phyloP scores from a whole-genome alignment of 1,140 invertebrate species.

The Bombus superbus region DNA sequence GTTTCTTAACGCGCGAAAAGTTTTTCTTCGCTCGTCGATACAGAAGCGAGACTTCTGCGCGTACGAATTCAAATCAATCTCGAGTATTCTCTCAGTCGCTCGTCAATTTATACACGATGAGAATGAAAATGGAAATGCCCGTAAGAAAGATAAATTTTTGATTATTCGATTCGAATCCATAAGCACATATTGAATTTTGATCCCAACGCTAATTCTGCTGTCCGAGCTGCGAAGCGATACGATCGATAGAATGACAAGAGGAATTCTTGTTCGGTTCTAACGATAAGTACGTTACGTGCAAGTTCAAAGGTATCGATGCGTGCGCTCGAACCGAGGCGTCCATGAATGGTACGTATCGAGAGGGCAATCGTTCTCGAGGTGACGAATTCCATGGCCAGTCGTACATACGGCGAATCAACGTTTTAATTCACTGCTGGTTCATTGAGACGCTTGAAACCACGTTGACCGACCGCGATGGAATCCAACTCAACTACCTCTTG shows the following conservation, averaged over 20 bases:
- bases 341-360: conserved; percentile 8
- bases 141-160: background rate
- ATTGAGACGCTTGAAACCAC: conserved; percentile 62
- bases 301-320: background rate
- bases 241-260: background rate
- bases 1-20: too few species aligned
- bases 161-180: background rate
- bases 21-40: too few species aligned
- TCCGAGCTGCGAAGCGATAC: background rate
- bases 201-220: background rate
- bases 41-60: too few species aligned
- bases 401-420: conserved; percentile 38
- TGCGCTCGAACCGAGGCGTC: conserved; percentile 8
- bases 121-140: too few species aligned
- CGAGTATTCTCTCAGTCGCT: too few species aligned
- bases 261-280: background rate
- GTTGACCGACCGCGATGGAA: conserved; percentile 67
- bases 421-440: conserved; percentile 60
- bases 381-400: conserved; percentile 49
- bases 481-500: conserved; percentile 73
- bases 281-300: background rate
- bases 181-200: background rate
- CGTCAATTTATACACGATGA: too few species aligned
- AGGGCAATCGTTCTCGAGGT: conserved; percentile 3
- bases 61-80: too few species aligned